Evolutionary conservation across 2,113 vertebrate species (phyloP).

Genomic region (Syngnathus scovelli): DNA sequence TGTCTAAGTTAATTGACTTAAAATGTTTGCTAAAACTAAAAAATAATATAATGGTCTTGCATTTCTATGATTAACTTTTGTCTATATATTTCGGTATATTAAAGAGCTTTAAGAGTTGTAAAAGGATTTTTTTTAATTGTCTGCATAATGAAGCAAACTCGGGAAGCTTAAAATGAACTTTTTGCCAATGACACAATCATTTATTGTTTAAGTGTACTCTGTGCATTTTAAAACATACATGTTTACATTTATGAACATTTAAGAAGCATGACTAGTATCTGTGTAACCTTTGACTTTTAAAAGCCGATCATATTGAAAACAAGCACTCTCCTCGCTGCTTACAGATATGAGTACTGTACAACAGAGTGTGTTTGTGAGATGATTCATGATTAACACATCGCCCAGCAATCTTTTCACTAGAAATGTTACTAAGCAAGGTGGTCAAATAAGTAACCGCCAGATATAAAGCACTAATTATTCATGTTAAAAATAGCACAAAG

Average conservation of each 20-base stretch:
- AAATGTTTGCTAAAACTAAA: too few relatives aligned
- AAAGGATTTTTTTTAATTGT: too few relatives aligned
- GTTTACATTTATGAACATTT: conserved; percentile 3
- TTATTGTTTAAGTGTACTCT: background rate
- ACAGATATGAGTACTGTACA: background rate
- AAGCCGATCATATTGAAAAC: background rate
- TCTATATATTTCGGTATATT: too few relatives aligned
- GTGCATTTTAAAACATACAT: background rate
- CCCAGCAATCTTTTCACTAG: background rate
- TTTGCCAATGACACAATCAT: background rate
- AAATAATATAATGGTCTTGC: background rate
- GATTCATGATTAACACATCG: conserved; percentile 1
- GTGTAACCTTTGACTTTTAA: conserved; percentile 9
- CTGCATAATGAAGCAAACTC: too few relatives aligned
- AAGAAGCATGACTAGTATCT: conserved; percentile 1
- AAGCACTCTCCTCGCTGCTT: background rate
- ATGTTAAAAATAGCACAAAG: conserved; percentile 8
- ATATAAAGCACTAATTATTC: conserved; percentile 12
- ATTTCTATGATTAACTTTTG: too few relatives aligned
- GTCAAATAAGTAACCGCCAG: conserved; percentile 10
- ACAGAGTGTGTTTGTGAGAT: background rate
- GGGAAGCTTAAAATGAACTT: background rate
- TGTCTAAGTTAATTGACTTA: too few relatives aligned
- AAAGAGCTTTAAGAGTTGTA: too few relatives aligned
- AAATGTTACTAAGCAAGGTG: conserved; percentile 13